Evolutionary conservation across 2,888 invertebrate genomes (phyloP), one percentile per base, ranked within the genome.

Genomic region (Limenitis camilla): DNA sequence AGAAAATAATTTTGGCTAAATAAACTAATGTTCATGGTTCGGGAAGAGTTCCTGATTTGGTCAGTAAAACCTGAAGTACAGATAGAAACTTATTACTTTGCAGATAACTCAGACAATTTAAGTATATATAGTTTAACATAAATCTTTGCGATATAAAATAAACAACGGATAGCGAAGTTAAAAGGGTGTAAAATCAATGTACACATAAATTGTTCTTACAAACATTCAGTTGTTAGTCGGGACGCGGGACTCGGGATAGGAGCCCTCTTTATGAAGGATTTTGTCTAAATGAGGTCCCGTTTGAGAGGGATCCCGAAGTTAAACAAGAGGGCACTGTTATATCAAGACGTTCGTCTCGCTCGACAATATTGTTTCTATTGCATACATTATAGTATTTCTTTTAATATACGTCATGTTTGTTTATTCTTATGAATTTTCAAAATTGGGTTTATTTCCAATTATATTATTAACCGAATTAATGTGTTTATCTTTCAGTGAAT

Each of bases 161-260:
- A 49, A 48, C 39, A 36, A 49, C 33, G 8, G 30, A 48, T 48
- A 43, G 31, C 39, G 47, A 55, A 45, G 52, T 33, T 56, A 56
- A 56, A 51, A 56, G 56, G 56, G 53, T 56, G 53, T 56, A 46
- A 54, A 54, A 57, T 57, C 54, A 57, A 49, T 52, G 51, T 49
- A 39, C 32, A 46, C 46, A 51, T 53, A 53, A 51, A 56, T 56
- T 53, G 53, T 53, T 49, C 39, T 32, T 31, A 48, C 54, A 54
- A 54, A 54, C 43, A 54, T 52, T 53, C 30, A 44, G 51, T 29
- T 35, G 38, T 49, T 41, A 33, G 39, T 10, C 11, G 45, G 45
- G 35, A 36, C 19, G 19, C 19, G 19, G 19, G 19, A 19, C 19
- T 19, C 19, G 19, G 19, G 19, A 19, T 3, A 19, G 19, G n/a